A percentile compares a stretch with the other conserved stretches of the same genome.
Evolutionary conservation across 1,140 invertebrate species (phyloP).

Genomic region (Reticulitermes speratus): DNA sequence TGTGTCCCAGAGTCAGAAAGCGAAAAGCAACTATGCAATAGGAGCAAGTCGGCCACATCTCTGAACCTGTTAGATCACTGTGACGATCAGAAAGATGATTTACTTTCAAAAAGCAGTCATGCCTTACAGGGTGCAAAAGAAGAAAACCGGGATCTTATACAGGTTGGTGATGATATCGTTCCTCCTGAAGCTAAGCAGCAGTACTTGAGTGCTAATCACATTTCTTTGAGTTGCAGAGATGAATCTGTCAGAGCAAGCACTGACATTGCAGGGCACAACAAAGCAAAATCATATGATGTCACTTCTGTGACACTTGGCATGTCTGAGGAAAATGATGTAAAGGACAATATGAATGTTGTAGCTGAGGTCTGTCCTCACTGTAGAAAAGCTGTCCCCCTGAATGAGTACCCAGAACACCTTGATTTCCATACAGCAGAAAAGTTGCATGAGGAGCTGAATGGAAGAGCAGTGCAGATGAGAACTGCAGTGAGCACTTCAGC

Average conservation of each 20-base stretch:
- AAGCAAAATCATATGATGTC: no score
- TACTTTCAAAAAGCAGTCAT: not conserved
- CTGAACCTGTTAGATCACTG: no score
- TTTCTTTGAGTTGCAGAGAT: not conserved
- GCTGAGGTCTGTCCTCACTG: not conserved
- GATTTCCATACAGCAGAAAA: conserved; percentile 72
- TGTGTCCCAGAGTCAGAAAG: no score
- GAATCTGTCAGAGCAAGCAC: not conserved
- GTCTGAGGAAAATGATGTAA: no score
- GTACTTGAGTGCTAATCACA: not conserved
- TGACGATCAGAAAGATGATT: not conserved
- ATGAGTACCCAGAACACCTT: conserved; percentile 60
- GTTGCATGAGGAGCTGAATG: conserved; percentile 55
- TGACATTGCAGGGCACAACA: no score
- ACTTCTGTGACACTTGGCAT: no score
- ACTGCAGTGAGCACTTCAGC: not conserved
- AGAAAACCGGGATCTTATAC: not conserved
- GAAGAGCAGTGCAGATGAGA: not conserved
- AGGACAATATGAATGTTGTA: not conserved
- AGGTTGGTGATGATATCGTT: not conserved
- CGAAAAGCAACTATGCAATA: not conserved
- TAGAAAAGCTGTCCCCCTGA: conserved; percentile 51
- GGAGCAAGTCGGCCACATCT: not conserved
- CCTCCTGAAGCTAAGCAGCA: not conserved
- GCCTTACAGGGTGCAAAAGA: not conserved